Evolutionary conservation across 2,797 vertebrate species (phyloP).

Genomic region (Tamandua tetradactyla): DNA sequence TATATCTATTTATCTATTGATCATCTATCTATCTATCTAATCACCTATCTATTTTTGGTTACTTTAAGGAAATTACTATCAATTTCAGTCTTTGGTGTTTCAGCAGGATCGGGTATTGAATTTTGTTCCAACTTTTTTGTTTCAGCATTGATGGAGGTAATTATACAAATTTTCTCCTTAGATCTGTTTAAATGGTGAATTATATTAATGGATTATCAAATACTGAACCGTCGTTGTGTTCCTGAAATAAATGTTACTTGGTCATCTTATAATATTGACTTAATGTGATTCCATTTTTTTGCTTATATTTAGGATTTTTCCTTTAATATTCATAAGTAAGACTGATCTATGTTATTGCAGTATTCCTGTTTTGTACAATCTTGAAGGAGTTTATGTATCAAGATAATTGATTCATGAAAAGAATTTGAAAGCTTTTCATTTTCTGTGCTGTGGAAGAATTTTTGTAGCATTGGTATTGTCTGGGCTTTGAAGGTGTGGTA

Average conservation of each 20-base stretch:
- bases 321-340: neutral
- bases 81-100: neutral
- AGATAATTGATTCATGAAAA: neutral
- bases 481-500: neutral
- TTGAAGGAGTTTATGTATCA: neutral
- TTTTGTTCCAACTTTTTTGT: neutral
- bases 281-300: too few species aligned
- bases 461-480: neutral
- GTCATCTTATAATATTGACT: too few species aligned
- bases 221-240: too few species aligned
- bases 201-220: too few species aligned
- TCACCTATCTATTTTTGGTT: neutral
- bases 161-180: neutral
- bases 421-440: neutral
- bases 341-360: neutral
- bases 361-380: neutral
- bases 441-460: too few species aligned
- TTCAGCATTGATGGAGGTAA: neutral
- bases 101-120: neutral
- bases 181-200: neutral
- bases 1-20: too few species aligned
- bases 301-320: neutral
- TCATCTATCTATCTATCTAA: neutral
- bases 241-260: too few species aligned
- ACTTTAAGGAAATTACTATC: neutral